A percentile compares a stretch with the other conserved stretches of the same genome.
Evolutionary conservation across 2,113 vertebrate species (phyloP).

Genomic region (Oriolus oriolus): DNA sequence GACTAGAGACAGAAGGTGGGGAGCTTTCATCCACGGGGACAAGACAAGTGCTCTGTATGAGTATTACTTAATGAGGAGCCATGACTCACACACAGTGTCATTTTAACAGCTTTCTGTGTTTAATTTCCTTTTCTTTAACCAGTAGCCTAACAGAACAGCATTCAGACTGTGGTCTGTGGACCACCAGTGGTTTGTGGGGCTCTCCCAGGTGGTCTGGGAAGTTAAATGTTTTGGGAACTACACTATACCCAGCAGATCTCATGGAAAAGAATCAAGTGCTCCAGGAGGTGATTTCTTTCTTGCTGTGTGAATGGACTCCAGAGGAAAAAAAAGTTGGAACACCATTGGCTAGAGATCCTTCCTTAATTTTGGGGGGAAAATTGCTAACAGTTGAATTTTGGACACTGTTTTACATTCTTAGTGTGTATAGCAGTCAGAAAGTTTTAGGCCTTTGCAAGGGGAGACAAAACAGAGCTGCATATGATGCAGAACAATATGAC

Average conservation of each 20-base stretch:
- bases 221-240: not conserved
- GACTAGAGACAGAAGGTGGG: not conserved
- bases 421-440: not conserved
- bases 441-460: not conserved
- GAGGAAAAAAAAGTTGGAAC: not conserved
- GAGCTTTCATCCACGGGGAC: not conserved
- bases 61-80: not conserved
- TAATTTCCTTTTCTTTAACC: slow-evolving; percentile 45
- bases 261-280: not conserved
- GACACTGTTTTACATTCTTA: not conserved
- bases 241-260: not conserved
- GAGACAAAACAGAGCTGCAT: not conserved
- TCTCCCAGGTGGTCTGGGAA: slow-evolving; percentile 7
- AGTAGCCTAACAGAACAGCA: not conserved
- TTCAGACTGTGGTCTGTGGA: not conserved
- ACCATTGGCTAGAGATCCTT: not conserved
- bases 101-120: slow-evolving; percentile 49
- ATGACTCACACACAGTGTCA: slow-evolving; percentile 22
- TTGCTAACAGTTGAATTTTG: not conserved
- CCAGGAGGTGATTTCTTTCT: not conserved
- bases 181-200: not conserved
- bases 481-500: not conserved
- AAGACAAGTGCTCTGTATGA: not conserved
- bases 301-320: not conserved
- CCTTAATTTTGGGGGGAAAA: not conserved